Percentiles rank a stretch among this genome's conserved stretches.
phyloP scores from a whole-genome alignment of 2,888 invertebrate species.

The Erebia aethiops region DNA sequence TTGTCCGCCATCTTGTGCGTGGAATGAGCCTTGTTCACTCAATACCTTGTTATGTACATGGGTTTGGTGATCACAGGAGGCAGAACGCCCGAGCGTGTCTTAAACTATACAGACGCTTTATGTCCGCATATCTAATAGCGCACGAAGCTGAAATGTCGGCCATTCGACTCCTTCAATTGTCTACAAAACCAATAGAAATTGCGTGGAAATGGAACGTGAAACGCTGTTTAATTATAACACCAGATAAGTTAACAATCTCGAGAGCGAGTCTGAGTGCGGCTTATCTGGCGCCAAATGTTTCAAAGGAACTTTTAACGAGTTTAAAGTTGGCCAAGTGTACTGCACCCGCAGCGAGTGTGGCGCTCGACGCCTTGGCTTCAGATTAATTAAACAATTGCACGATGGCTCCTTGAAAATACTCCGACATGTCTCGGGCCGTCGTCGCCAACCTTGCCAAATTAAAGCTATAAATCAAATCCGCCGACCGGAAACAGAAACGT shows the following conservation, averaged over 20 bases:
- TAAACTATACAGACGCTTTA: constrained; percentile 25
- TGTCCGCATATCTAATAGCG: constrained; percentile 17
- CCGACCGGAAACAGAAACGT: constrained; percentile 76
- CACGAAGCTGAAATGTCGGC: constrained; percentile 14
- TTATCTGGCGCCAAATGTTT: constrained; percentile 82
- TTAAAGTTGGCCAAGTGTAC: constrained; percentile 81
- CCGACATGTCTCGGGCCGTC: constrained; percentile 82
- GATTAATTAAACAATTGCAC: constrained; percentile 83
- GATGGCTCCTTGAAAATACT: constrained; percentile 82
- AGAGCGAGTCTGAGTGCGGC: constrained; percentile 78
- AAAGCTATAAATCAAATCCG: constrained; percentile 81
- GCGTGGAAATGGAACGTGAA: constrained; percentile 57
- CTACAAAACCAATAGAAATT: constrained; percentile 44
- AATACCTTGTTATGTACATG: constrained; percentile 74
- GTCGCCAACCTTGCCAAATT: constrained; percentile 82
- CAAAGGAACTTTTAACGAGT: constrained; percentile 83
- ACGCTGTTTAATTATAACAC: constrained; percentile 77
- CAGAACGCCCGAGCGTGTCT: constrained; percentile 29
- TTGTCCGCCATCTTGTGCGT: constrained; percentile 81
- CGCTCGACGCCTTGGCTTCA: constrained; percentile 72
- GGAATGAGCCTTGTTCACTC: constrained; percentile 78
- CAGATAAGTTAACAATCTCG: constrained; percentile 79
- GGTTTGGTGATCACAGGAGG: constrained; percentile 54
- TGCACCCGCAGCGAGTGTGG: constrained; percentile 63
- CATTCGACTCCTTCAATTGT: constrained; percentile 34